These are phyloP conservation scores for Oreochromis niloticus DNA, from an alignment of 2,113 vertebrate genomes.

Conservation along the genomic window DNA sequence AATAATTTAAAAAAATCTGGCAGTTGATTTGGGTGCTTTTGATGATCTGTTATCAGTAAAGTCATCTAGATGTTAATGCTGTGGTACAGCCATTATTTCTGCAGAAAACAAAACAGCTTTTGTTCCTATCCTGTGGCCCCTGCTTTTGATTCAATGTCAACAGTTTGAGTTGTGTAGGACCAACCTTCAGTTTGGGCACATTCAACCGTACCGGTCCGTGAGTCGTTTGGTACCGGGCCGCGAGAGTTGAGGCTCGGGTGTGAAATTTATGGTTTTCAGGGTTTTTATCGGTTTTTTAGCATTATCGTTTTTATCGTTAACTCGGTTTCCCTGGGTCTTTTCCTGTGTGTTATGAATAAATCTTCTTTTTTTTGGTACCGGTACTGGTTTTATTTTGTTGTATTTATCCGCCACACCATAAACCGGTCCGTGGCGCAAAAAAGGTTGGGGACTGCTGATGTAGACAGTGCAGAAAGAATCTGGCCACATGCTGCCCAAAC, in stretches of 20 bases:
- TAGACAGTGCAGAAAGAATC: neutral
- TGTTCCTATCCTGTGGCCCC: neutral
- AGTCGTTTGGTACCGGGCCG: neutral
- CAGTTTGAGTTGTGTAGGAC: neutral
- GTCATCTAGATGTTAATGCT: neutral
- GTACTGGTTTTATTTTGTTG: neutral
- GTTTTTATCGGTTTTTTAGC: neutral
- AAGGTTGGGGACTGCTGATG: neutral
- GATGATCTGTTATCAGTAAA: neutral
- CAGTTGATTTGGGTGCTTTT: neutral
- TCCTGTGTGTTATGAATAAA: fast-evolving
- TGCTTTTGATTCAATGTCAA: neutral
- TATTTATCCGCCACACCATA: neutral
- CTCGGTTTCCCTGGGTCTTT: neutral
- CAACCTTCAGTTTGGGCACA: neutral
- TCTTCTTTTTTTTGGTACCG: neutral
- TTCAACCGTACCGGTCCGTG: neutral
- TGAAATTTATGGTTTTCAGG: neutral
- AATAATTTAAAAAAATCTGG: neutral
- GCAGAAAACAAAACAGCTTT: neutral
- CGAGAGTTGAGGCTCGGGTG: neutral
- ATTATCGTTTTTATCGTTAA: neutral
- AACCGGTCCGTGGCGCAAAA: fast-evolving
- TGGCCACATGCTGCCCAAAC: neutral
- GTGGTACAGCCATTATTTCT: neutral